Percentiles rank a stretch among this genome's conserved stretches.
Evolutionary conservation across 1,140 invertebrate genomes (phyloP).

Genomic region (Sitophilus oryzae): DNA sequence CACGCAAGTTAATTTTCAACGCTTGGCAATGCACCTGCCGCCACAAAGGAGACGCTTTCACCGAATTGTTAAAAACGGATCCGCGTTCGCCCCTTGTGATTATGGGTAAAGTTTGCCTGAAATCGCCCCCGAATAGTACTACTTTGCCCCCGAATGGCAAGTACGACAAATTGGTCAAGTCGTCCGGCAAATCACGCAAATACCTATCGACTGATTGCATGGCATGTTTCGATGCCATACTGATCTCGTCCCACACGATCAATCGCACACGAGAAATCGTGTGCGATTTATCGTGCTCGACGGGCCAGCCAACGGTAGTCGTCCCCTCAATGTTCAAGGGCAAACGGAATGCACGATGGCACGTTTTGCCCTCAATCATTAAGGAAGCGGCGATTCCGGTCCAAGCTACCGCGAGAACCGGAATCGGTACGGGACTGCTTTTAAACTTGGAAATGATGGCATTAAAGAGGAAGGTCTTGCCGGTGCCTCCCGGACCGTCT

Average conservation of each 20-base stretch:
- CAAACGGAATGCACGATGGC: not conserved
- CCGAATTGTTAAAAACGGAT: not conserved
- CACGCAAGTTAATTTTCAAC: no score
- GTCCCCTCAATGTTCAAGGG: not conserved
- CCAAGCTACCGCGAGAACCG: no score
- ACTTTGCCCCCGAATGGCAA: not conserved
- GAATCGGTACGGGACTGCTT: no score
- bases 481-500: no score
- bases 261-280: not conserved
- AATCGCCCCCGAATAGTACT: not conserved
- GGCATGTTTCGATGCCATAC: not conserved
- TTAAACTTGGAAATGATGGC: no score
- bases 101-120: slow-evolving; percentile 2
- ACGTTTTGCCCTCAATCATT: not conserved
- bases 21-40: no score
- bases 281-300: no score
- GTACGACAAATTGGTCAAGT: no score
- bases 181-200: not conserved
- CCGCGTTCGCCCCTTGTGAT: not conserved
- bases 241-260: not conserved
- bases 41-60: no score
- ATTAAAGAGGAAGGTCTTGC: no score
- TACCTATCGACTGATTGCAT: no score
- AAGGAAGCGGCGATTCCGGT: no score
- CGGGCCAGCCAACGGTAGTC: not conserved